Evolutionary conservation across 2,113 vertebrate species (phyloP).

Genomic region (Sinocyclocheilus rhinocerous): DNA sequence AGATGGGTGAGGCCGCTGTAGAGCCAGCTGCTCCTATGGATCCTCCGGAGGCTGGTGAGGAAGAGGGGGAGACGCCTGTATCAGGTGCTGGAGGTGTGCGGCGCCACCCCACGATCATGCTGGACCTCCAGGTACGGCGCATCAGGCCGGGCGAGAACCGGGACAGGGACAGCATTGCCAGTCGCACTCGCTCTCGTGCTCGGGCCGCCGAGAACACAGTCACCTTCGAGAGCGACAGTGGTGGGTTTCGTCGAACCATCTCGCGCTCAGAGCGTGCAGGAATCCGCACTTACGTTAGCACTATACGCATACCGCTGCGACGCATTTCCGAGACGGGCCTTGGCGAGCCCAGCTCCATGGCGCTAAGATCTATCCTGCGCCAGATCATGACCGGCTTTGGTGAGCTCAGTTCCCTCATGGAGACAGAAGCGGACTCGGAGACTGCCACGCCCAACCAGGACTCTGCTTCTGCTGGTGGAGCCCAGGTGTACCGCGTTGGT

Average conservation of each 20-base stretch:
- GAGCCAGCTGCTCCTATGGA: conserved; percentile 69
- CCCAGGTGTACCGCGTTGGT: conserved; percentile 61
- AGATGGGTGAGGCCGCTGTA: conserved; percentile 63
- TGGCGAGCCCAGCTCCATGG: conserved; percentile 87
- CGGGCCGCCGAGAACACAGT: conserved; percentile 87
- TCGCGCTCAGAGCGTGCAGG: conserved; percentile 88
- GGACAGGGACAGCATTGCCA: conserved; percentile 89
- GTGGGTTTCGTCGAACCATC: conserved; percentile 88
- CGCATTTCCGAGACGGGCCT: conserved; percentile 88
- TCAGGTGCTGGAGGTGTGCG: conserved; percentile 73
- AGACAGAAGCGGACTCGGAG: conserved; percentile 86
- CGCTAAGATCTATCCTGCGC: conserved; percentile 88
- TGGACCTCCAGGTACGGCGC: conserved; percentile 91
- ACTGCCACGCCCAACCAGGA: conserved; percentile 64
- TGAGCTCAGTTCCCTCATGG: conserved; percentile 91
- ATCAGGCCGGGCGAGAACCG: conserved; percentile 90
- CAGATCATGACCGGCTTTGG: conserved; percentile 96
- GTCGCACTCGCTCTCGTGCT: conserved; percentile 87
- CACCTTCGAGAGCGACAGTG: conserved; percentile 89
- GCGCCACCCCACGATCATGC: conserved; percentile 88
- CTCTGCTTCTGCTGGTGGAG: conserved; percentile 43
- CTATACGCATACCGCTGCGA: conserved; percentile 87
- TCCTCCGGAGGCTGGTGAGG: conserved; percentile 74
- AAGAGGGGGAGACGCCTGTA: conserved; percentile 75
- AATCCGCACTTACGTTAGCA: conserved; percentile 90